Evolutionary conservation across 2,888 invertebrate species (phyloP).

Genomic region (Leptinotarsa tumamoca): DNA sequence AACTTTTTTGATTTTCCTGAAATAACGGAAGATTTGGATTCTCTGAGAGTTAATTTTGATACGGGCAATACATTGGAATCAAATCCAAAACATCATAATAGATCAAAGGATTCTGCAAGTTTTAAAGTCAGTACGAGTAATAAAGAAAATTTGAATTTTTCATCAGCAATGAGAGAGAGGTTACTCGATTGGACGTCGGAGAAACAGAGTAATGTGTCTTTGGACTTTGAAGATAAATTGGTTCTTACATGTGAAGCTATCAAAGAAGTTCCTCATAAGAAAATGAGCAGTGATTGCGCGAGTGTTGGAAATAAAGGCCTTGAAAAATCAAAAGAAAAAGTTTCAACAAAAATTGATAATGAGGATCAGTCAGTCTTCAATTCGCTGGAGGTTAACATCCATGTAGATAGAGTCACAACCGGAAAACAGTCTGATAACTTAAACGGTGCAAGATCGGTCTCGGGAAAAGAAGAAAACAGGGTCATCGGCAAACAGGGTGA

Average conservation of each 20-base stretch:
- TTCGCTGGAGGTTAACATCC: slow-evolving; percentile 6
- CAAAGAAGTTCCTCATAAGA: neutral
- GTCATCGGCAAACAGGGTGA: neutral
- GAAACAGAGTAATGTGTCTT: neutral
- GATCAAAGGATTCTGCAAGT: neutral
- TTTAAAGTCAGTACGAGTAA: slow-evolving; percentile 1
- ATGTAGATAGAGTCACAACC: neutral
- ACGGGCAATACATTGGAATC: neutral
- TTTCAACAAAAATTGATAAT: neutral
- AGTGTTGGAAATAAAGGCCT: neutral
- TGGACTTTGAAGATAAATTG: slow-evolving; percentile 11
- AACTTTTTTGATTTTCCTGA: neutral
- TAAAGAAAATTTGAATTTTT: neutral
- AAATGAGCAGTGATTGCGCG: neutral
- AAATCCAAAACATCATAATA: neutral
- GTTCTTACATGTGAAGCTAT: slow-evolving; percentile 4
- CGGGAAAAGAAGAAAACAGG: neutral
- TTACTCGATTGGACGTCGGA: neutral
- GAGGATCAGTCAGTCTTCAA: neutral
- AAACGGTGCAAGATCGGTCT: too few relatives aligned
- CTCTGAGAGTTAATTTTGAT: slow-evolving; percentile 17
- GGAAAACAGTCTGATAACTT: too few relatives aligned
- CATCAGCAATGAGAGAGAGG: neutral
- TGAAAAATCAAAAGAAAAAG: neutral
- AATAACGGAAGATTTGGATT: slow-evolving; percentile 15